phyloP scores from a whole-genome alignment of 2,113 vertebrate species.

The Ceyx cyanopectus region DNA sequence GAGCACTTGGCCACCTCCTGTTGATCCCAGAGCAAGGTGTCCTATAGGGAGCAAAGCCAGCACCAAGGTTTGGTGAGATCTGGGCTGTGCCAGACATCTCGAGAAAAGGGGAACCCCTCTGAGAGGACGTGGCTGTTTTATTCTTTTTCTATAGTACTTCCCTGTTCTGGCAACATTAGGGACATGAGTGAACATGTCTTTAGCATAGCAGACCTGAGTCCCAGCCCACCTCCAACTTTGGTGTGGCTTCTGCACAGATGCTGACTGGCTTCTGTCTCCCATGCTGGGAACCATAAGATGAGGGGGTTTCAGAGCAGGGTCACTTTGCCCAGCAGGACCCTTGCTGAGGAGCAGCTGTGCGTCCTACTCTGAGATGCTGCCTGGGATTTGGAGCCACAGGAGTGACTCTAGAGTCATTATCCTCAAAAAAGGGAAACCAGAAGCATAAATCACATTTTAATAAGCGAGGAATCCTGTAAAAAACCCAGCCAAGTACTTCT shows the following conservation, averaged over 20 bases:
- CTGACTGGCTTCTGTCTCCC: background rate
- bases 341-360: background rate
- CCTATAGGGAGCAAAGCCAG: background rate
- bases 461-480: background rate
- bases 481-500: slow-evolving; percentile 3
- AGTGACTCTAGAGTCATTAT: background rate
- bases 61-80: background rate
- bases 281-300: fast-evolving
- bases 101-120: background rate
- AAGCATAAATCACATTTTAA: background rate
- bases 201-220: background rate
- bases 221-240: fast-evolving
- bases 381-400: background rate
- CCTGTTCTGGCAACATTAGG: fast-evolving
- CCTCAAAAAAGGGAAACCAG: background rate
- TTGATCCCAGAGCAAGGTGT: background rate
- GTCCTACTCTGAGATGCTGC: background rate
- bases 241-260: background rate
- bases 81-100: background rate
- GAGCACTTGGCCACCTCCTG: background rate
- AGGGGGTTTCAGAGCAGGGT: background rate
- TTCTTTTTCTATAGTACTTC: background rate
- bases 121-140: fast-evolving
- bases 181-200: fast-evolving
- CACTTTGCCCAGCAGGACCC: background rate